phyloP scores from a whole-genome alignment of 2,797 vertebrate species.

The Lerista edwardsae region DNA sequence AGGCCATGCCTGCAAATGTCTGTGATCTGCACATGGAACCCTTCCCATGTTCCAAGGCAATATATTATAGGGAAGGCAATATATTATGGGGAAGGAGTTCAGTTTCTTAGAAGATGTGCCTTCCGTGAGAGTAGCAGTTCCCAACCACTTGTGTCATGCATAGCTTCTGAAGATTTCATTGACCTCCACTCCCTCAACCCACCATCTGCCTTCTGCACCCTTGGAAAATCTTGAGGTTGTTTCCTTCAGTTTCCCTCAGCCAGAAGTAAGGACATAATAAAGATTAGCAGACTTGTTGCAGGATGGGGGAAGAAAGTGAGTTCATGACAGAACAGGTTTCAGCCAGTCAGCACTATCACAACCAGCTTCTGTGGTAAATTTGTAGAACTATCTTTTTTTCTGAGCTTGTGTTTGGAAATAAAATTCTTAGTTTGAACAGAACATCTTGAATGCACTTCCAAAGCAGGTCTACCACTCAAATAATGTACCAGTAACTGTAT shows the following conservation, averaged over 20 bases:
- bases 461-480: no score
- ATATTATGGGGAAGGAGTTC: neutral
- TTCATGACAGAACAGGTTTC: neutral
- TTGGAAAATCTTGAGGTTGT: neutral
- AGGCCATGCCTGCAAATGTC: neutral
- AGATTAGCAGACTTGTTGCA: neutral
- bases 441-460: neutral
- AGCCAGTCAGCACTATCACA: neutral
- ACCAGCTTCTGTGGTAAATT: neutral
- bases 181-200: neutral
- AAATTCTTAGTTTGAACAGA: neutral
- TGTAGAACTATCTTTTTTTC: neutral
- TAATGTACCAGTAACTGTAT: no score
- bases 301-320: no score
- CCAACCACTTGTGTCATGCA: neutral
- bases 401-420: neutral
- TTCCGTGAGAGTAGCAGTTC: neutral
- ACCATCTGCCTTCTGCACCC: neutral
- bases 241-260: neutral
- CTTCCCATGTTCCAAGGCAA: neutral
- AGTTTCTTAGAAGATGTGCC: neutral
- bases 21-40: neutral
- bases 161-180: neutral
- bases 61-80: neutral
- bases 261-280: neutral